Evolutionary conservation across 2,797 vertebrate genomes (phyloP), one percentile per base, ranked within the genome.

Genomic region (Scolopax rusticola): DNA sequence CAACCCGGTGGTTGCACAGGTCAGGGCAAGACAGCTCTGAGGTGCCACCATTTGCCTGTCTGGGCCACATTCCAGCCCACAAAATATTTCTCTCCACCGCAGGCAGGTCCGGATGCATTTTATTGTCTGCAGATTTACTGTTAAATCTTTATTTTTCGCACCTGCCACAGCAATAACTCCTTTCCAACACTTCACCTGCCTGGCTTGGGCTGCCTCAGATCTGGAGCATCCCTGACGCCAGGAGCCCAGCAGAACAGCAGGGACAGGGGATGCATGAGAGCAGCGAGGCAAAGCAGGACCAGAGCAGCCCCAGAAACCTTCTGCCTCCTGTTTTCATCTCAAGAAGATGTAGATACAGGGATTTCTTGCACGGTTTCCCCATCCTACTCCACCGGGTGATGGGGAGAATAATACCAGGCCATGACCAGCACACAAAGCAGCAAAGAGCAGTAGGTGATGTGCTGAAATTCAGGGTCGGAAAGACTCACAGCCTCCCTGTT

Each of bases 361-460:
- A 16, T 59, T 75, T 21, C 18, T 17, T 30, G 20, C 2, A 0
- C 0, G 2, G 3, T 16, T 28, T 61, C 38, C 54, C 47, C 1
- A 0, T 4, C 9, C 48, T 9, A 0, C 6, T 11, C 40, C 32
- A 20, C 11, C 12, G 6, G 11, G n/a, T 10, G 20, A 56, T 0
- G 1, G 48, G 70, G n/a, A 48, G 30, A 68, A 24, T 9, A 50
- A 61, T 3, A 1, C 60, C 64, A 50, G 21, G 60, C 47, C n/a
- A 69, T 4, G 2, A 48, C 59, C 41, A 25, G 5, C 12, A 45
- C 20, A 3, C 10, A 20, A 61, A 9, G 40, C 10, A 5, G 47
- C 48, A 32, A 50, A 56, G 45, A 38, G 3, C 69, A 27, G 60
- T 7, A 56, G 73, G 78, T 33, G 76, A 54, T 11, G 60, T 83